phyloP scores from a whole-genome alignment of 1,140 invertebrate species.

The Araneus ventricosus region DNA sequence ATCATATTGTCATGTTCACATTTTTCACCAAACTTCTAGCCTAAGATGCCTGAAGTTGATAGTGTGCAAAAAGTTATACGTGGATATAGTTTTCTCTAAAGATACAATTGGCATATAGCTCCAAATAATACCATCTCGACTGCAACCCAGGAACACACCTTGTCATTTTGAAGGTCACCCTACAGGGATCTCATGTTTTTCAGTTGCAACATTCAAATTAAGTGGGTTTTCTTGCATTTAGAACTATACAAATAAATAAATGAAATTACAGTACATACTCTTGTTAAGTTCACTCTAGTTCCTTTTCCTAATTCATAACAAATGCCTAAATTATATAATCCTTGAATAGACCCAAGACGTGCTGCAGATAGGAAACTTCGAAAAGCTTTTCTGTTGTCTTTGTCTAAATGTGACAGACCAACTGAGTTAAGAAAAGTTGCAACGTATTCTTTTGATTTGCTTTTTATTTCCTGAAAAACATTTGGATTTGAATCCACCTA shows the following conservation, averaged over 20 bases:
- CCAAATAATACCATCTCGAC: too few species aligned
- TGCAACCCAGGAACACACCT: too few species aligned
- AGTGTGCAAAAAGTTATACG: too few species aligned
- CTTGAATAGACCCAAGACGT: slow-evolving; percentile 78
- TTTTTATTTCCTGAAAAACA: background rate
- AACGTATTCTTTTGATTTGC: background rate
- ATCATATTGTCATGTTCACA: too few species aligned
- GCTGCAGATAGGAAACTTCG: slow-evolving; percentile 77
- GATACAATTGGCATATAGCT: too few species aligned
- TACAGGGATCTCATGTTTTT: too few species aligned
- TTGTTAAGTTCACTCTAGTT: slow-evolving; percentile 77
- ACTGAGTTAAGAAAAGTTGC: slow-evolving; percentile 32
- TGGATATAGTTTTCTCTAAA: too few species aligned
- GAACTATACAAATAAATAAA: background rate
- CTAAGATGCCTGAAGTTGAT: too few species aligned
- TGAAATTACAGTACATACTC: slow-evolving; percentile 76
- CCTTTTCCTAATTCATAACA: slow-evolving; percentile 79
- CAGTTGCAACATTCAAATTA: too few species aligned
- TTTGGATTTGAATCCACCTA: background rate
- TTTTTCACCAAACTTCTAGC: too few species aligned
- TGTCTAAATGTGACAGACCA: slow-evolving; percentile 37
- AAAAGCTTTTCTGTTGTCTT: slow-evolving; percentile 75
- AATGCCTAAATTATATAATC: slow-evolving; percentile 79
- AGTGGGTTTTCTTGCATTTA: too few species aligned
- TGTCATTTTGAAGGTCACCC: too few species aligned